Evolutionary conservation across 2,797 vertebrate species (phyloP), one percentile per base, ranked within the genome.

Genomic region (Myripristis murdjan): DNA sequence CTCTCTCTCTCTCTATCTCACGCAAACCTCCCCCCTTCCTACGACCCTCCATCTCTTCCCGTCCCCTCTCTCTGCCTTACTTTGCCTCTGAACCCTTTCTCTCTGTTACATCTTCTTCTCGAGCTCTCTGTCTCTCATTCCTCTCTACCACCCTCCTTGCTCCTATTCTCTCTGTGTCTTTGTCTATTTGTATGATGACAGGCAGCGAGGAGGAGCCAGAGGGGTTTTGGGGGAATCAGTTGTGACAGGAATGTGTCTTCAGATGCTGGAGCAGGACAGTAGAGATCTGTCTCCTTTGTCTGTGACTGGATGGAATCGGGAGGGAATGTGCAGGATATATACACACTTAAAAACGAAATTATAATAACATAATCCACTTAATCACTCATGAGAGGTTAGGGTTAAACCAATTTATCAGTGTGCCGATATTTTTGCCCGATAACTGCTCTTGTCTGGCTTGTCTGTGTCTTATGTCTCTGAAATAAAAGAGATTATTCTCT

Each of bases 1-100:
- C 83, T 88, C 79, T 84, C 51, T 3, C 52, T 57, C 60, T 82
- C 84, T 85, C 86, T 39, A 64, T 70, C 57, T 77, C 75, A 86
- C 81, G 64, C 71, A 31, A 71, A 60, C 64, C 66, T 52, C 69
- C 63, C 39, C 58, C 43, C 75, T 76, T 81, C 83, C 80, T 47
- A 78, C 68, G 39, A 83, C 60, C 60, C 41, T 83, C 73, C 59
- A 66, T n/a, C n/a, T n/a, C n/a, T n/a, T n/a, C n/a, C n/a, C n/a
- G n/a, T n/a, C n/a, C n/a, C n/a, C n/a, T n/a, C n/a, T n/a, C n/a
- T n/a, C n/a, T n/a, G n/a, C n/a, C n/a, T n/a, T n/a, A n/a, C n/a
- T n/a, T n/a, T n/a, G n/a, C n/a, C n/a, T n/a, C n/a, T n/a, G n/a
- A n/a, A n/a, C n/a, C n/a, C 22, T 31, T 11, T 56, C 11, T 41